phyloP scores from a whole-genome alignment of 2,113 vertebrate genomes.

The Oncorhynchus nerka region DNA sequence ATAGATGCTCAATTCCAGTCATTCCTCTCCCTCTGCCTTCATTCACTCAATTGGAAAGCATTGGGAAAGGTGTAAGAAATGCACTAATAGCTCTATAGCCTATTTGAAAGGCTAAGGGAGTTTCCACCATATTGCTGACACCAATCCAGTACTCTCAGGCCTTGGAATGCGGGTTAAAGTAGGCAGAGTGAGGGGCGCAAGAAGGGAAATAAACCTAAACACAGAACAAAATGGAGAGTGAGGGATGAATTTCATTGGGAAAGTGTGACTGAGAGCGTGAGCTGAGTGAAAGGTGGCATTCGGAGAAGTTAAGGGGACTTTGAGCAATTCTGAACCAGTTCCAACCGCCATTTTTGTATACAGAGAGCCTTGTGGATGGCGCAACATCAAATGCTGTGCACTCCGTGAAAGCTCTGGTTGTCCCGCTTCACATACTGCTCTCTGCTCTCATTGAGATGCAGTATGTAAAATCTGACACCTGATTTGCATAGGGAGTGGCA shows the following conservation, averaged over 20 bases:
- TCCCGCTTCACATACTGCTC: too few relatives aligned
- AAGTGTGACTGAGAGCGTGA: not conserved
- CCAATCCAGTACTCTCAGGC: conserved; percentile 35
- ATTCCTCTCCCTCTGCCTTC: conserved; percentile 27
- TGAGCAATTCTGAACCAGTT: too few relatives aligned
- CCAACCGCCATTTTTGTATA: too few relatives aligned
- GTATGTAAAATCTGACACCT: too few relatives aligned
- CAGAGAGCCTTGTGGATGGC: too few relatives aligned
- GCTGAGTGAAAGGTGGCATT: too few relatives aligned
- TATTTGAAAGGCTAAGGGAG: conserved; percentile 27
- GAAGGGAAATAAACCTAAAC: not conserved
- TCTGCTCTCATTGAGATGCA: too few relatives aligned
- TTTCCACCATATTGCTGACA: conserved; percentile 6
- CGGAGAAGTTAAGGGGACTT: not conserved
- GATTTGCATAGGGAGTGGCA: too few relatives aligned
- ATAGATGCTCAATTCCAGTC: conserved; percentile 37
- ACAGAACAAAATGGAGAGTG: not conserved
- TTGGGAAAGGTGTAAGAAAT: conserved; percentile 23
- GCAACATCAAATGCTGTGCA: too few relatives aligned
- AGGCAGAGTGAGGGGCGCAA: too few relatives aligned
- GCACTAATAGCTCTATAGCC: conserved; percentile 39
- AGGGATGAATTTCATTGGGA: too few relatives aligned
- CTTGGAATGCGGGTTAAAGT: conserved; percentile 20
- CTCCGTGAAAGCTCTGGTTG: too few relatives aligned
- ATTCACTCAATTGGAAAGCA: conserved; percentile 32